Percentiles rank a stretch among this genome's conserved stretches.
Evolutionary conservation across 2,113 vertebrate genomes (phyloP).

Genomic region (Etheostoma cragini): DNA sequence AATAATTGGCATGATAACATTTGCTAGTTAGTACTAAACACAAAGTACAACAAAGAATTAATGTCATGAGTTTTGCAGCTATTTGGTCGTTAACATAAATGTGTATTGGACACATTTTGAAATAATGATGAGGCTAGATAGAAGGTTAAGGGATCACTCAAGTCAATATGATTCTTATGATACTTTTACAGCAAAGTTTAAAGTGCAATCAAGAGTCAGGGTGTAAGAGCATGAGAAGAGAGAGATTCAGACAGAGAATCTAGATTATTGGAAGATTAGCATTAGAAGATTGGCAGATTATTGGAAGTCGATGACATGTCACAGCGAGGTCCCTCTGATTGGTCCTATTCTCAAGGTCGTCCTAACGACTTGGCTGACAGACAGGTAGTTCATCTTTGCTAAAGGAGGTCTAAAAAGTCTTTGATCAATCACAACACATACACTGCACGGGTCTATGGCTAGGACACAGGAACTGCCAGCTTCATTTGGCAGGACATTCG

Average conservation of each 20-base stretch:
- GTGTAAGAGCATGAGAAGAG: background rate
- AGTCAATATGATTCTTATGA: background rate
- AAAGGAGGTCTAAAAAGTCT: slow-evolving; percentile 32
- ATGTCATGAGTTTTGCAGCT: background rate
- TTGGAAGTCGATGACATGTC: slow-evolving; percentile 60
- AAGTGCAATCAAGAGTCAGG: slow-evolving; percentile 31
- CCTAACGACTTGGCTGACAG: slow-evolving; percentile 33
- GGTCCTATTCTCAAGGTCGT: slow-evolving; percentile 58
- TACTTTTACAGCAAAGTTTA: slow-evolving; percentile 10
- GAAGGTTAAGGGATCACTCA: background rate
- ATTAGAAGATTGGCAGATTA: slow-evolving; percentile 39
- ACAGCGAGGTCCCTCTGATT: slow-evolving; percentile 40
- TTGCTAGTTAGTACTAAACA: background rate
- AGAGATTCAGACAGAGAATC: slow-evolving; percentile 4
- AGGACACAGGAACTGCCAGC: background rate
- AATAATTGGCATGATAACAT: too few relatives aligned
- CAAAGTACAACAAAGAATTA: background rate
- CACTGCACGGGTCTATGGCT: background rate
- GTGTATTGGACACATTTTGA: background rate
- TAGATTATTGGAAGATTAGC: too few relatives aligned
- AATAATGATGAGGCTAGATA: too few relatives aligned
- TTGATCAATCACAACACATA: slow-evolving; percentile 9
- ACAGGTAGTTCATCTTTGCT: slow-evolving; percentile 35
- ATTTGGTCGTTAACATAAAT: background rate
- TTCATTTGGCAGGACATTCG: slow-evolving; percentile 30